Evolutionary conservation across 1,140 invertebrate species (phyloP).

Genomic region (Leptinotarsa lineolata): DNA sequence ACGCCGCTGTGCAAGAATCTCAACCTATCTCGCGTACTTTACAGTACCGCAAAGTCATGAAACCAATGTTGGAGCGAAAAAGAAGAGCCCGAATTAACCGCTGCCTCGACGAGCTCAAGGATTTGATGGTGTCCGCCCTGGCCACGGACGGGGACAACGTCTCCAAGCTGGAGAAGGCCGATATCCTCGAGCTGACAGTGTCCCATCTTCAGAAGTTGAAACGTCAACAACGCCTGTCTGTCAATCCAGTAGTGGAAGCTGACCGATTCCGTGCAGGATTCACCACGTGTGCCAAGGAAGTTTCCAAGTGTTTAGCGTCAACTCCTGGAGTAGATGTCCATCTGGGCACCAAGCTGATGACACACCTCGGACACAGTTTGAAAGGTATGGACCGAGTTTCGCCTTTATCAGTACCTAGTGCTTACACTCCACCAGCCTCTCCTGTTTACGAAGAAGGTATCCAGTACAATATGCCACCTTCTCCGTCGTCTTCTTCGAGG

Average conservation of each 20-base stretch:
- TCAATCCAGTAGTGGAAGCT: constrained; percentile 70
- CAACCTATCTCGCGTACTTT: constrained; percentile 77
- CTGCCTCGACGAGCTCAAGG: constrained; percentile 90
- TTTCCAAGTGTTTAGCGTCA: constrained; percentile 81
- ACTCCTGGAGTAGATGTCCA: constrained; percentile 83
- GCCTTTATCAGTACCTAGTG: constrained; percentile 58
- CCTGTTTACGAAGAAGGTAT: constrained; percentile 59
- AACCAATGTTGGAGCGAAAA: constrained; percentile 93
- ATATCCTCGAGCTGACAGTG: constrained; percentile 94
- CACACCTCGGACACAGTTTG: constrained; percentile 79
- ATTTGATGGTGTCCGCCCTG: constrained; percentile 84
- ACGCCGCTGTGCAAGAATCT: constrained; percentile 43
- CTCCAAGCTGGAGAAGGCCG: constrained; percentile 93
- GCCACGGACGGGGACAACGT: constrained; percentile 86
- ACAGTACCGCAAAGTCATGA: constrained; percentile 92
- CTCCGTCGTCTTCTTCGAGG: constrained; percentile 68
- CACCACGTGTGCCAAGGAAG: constrained; percentile 89
- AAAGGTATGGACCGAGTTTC: constrained; percentile 74
- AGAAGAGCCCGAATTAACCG: constrained; percentile 91
- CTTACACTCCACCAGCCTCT: constrained; percentile 60
- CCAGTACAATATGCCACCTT: constrained; percentile 60
- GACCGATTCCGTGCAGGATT: constrained; percentile 89
- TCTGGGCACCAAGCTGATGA: constrained; percentile 83
- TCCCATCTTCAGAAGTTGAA: constrained; percentile 85
- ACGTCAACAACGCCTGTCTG: constrained; percentile 68